Evolutionary conservation across 2,113 vertebrate genomes (phyloP).

Genomic region (Ammodramus savannarum): DNA sequence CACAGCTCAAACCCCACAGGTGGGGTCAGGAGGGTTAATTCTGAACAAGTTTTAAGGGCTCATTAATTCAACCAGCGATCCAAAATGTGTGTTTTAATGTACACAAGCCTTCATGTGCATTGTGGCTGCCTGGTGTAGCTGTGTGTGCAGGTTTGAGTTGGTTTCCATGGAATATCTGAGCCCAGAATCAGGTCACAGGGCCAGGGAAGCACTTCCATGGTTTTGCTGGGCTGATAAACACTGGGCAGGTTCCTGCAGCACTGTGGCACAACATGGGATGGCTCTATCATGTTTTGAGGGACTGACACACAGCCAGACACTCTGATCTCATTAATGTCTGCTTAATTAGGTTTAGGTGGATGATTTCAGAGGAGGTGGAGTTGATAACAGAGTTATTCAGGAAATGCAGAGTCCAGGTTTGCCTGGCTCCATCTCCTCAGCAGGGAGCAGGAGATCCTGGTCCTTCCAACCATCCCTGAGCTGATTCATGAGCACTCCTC

Average conservation of each 20-base stretch:
- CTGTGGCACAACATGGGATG: neutral
- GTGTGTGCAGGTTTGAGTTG: no score
- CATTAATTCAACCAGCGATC: neutral
- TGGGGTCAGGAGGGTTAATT: neutral
- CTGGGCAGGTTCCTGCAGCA: neutral
- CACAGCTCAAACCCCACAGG: neutral
- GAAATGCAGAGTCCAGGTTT: neutral
- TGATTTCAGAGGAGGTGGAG: neutral
- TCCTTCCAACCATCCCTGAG: neutral
- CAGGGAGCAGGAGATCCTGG: neutral
- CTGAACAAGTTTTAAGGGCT: neutral
- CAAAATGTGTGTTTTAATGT: neutral
- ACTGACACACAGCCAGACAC: neutral
- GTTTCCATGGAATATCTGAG: neutral
- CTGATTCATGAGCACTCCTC: neutral
- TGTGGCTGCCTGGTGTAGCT: no score
- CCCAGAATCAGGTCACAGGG: neutral
- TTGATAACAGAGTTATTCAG: neutral
- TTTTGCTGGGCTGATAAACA: neutral
- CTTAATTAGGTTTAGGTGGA: neutral
- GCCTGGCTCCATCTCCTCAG: neutral
- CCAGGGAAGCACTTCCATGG: accelerated
- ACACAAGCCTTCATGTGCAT: accelerated
- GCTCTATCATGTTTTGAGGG: neutral
- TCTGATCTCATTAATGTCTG: neutral